These are phyloP conservation scores for Sciurus niger DNA, from an alignment of 2,113 vertebrate species.

Conservation along the genomic window DNA sequence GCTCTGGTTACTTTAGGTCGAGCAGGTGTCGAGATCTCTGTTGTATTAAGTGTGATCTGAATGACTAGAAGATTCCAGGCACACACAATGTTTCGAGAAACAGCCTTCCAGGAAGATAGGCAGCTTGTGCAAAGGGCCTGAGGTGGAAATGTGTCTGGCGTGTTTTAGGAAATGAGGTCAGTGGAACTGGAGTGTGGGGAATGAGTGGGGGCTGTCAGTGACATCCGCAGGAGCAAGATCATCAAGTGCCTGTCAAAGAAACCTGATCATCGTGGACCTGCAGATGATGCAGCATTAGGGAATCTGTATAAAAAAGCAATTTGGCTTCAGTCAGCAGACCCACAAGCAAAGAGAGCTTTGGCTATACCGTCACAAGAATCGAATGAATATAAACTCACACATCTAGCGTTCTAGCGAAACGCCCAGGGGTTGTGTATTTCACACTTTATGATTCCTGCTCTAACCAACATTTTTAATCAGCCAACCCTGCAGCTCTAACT, in stretches of 20 bases:
- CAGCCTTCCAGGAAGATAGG: not conserved
- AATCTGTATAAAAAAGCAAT: no score
- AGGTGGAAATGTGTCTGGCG: not conserved
- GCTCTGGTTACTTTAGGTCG: not conserved
- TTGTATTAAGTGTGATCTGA: not conserved
- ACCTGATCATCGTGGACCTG: rapidly evolving
- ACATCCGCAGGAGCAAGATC: no score
- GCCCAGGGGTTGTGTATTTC: not conserved
- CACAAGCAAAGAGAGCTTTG: no score
- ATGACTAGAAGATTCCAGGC: not conserved
- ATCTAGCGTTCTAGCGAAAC: not conserved
- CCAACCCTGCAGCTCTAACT: not conserved
- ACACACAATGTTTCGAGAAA: no score
- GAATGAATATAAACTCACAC: not conserved
- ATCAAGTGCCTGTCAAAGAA: rapidly evolving
- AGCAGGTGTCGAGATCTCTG: no score
- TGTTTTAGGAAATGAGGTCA: no score
- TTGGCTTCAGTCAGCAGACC: no score
- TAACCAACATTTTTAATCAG: not conserved
- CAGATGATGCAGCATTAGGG: rapidly evolving
- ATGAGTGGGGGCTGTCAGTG: no score
- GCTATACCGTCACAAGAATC: no score
- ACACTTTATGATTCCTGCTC: not conserved
- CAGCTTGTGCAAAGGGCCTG: not conserved
- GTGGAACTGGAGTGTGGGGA: not conserved